Conservation (phyloP, 2,888 invertebrate species). For the Heliconius sara region DNA sequence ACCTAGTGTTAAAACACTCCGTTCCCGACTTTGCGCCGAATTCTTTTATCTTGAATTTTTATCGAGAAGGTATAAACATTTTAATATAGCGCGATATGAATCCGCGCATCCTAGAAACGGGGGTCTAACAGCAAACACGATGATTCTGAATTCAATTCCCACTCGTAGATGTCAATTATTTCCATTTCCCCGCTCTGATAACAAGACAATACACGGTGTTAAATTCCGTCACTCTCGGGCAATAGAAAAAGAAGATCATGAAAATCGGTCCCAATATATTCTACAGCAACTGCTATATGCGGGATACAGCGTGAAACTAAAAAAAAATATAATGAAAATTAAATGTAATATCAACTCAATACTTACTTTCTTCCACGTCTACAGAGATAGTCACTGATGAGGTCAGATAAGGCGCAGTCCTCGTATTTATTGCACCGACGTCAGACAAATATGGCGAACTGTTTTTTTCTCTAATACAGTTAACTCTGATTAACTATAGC, state of each 20-base stretch:
- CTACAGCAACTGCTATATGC: not conserved
- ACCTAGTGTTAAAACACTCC: no score
- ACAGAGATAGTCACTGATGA: constrained; percentile 72
- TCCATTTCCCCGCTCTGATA: not conserved
- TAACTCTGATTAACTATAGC: constrained; percentile 69
- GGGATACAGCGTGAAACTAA: not conserved
- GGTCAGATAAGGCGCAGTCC: constrained; percentile 78
- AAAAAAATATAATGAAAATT: not conserved
- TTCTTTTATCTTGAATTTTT: no score
- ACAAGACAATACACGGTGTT: not conserved
- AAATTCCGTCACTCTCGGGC: not conserved
- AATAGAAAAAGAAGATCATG: not conserved
- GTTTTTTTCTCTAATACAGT: constrained; percentile 67
- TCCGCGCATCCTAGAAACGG: no score
- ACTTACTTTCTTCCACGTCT: constrained; percentile 59
- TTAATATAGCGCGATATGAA: no score
- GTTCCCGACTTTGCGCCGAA: no score
- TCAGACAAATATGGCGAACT: constrained; percentile 78
- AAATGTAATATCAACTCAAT: constrained; percentile 60
- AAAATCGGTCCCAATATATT: not conserved
- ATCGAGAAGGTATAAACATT: no score
- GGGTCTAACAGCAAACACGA: no score
- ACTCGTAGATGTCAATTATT: not conserved
- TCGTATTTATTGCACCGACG: constrained; percentile 79
- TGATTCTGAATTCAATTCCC: no score